A percentile compares a stretch with the other conserved stretches of the same genome.
Conservation (phyloP, 2,888 invertebrate genomes). For the Lepetodrilus schrolli region DNA sequence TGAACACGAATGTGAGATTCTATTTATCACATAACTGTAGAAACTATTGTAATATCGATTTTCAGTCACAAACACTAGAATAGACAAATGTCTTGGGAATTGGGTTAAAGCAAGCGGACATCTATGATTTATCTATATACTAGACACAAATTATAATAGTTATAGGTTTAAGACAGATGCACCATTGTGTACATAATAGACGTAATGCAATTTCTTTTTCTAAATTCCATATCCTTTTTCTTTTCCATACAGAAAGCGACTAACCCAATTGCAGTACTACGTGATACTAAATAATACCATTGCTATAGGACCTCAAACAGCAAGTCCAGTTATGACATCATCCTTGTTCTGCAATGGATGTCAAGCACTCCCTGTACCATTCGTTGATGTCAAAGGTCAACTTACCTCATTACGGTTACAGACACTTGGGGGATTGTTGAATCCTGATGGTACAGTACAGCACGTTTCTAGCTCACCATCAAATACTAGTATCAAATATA, state of each 20-base stretch:
- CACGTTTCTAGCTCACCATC: no score
- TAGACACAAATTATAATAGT: not conserved
- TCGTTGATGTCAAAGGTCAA: conserved; percentile 9
- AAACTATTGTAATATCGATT: no score
- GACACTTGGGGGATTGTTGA: not conserved
- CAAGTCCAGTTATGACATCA: not conserved
- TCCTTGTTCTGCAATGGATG: not conserved
- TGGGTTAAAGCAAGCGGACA: no score
- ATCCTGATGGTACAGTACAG: not conserved
- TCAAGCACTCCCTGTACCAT: conserved; percentile 7
- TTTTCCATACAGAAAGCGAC: not conserved
- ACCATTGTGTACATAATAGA: no score
- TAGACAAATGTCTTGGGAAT: no score
- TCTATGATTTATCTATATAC: not conserved
- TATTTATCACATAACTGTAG: no score
- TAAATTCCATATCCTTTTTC: no score
- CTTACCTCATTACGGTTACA: not conserved
- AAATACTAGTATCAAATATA: no score
- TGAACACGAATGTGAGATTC: no score
- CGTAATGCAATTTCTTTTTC: no score
- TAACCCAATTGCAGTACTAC: not conserved
- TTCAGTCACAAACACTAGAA: no score
- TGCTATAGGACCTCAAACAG: not conserved
- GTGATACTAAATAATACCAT: conserved; percentile 15
- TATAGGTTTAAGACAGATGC: no score